Evolutionary conservation across 2,888 invertebrate species (phyloP).

Genomic region (Eilema griseolum): DNA sequence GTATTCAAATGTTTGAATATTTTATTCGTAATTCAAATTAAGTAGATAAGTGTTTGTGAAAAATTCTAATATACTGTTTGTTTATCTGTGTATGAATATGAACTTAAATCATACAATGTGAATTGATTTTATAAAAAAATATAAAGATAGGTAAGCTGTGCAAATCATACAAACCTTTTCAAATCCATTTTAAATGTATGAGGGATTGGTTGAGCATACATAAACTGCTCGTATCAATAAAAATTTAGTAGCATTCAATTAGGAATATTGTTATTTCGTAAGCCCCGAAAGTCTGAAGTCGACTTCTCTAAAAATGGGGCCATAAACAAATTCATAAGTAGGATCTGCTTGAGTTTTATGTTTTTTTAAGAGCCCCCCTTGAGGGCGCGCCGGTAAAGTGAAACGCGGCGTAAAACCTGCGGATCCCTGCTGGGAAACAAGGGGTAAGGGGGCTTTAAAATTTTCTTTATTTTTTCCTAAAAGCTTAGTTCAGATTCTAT

Average conservation of each 20-base stretch:
- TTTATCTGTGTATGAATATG: background rate
- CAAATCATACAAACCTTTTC: background rate
- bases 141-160: background rate
- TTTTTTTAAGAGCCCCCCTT: conserved; percentile 80
- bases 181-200: background rate
- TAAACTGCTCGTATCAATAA: conserved; percentile 61
- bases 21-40: background rate
- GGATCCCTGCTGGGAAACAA: conserved; percentile 73
- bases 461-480: conserved; percentile 39
- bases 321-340: conserved; percentile 87
- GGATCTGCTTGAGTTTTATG: conserved; percentile 82
- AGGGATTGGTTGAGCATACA: conserved; percentile 23
- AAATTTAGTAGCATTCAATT: conserved; percentile 70
- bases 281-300: conserved; percentile 66
- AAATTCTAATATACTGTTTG: background rate
- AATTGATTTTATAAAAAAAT: background rate
- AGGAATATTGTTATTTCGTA: conserved; percentile 75
- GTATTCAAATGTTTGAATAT: no score
- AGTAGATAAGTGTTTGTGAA: background rate
- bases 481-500: conserved; percentile 34
- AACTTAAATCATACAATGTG: no score
- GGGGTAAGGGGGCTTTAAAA: conserved; percentile 56
- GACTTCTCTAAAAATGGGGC: conserved; percentile 74
- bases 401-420: conserved; percentile 80
- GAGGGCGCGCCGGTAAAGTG: conserved; percentile 77